A percentile compares a stretch with the other conserved stretches of the same genome.
phyloP scores from a whole-genome alignment of 2,797 vertebrate species.

The Staurois parvus region DNA sequence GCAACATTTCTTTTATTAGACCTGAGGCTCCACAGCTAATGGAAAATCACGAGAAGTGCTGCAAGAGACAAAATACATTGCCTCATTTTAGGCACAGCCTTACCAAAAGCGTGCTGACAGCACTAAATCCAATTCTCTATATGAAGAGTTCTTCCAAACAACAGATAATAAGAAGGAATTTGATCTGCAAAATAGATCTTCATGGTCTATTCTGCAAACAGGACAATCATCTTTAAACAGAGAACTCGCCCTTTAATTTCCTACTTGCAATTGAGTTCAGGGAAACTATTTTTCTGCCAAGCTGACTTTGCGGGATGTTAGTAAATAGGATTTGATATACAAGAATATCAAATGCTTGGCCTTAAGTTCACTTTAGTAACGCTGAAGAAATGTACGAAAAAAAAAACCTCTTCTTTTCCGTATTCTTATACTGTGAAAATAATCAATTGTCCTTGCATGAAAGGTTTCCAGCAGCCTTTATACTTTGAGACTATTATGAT shows the following conservation, averaged over 20 bases:
- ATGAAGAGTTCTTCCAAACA: background rate
- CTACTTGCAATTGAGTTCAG: no score
- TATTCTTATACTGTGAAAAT: conserved; percentile 29
- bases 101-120: no score
- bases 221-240: background rate
- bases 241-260: background rate
- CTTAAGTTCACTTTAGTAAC: conserved; percentile 38
- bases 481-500: conserved; percentile 28
- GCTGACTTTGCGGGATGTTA: background rate
- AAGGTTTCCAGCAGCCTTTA: conserved; percentile 30
- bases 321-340: conserved; percentile 2
- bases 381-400: conserved; percentile 9
- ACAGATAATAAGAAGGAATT: background rate
- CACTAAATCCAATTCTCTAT: background rate
- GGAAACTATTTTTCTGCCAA: background rate
- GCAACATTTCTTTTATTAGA: background rate
- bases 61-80: background rate
- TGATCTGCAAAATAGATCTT: background rate
- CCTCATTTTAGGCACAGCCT: no score
- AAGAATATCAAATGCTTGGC: conserved; percentile 17
- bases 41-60: background rate
- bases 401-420: background rate
- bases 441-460: conserved; percentile 43
- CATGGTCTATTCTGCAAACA: background rate
- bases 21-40: background rate